Evolutionary conservation across 1,140 invertebrate species (phyloP), one percentile per base, ranked within the genome.

Genomic region (Drosophila fuyamai): DNA sequence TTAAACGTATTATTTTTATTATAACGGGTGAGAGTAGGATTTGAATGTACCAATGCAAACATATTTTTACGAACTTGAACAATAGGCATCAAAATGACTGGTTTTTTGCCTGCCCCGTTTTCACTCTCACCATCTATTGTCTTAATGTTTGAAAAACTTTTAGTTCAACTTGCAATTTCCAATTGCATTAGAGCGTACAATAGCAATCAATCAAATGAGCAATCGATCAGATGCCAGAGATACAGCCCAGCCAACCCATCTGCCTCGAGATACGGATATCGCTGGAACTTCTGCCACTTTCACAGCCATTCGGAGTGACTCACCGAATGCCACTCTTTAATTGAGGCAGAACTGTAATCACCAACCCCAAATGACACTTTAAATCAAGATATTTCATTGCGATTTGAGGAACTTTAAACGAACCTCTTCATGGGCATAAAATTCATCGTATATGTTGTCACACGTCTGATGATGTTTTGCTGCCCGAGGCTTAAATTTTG

Each of bases 291-390:
- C 40, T 51, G 47, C 36, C 27, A 46, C 79, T 83, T 83, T 83
- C 76, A 71, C 80, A 58, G 48, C 54, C 46, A 32, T 56, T 81
- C 32, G 0, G 29, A 59, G 54, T 72, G 79, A 81, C 47, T 81
- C 73, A 81, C 38, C 51, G 44, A 3, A 32, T 32, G 13, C 10
- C 9, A 18, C 18, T 47, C 13, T 47, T 50, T n/a, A 16, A 79
- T 51, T 18, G 35, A 4, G 16, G 12, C 35, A 38, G 16, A 4
- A 5, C 13, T 23, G 32, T 13, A 38, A 50, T 50, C 14, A 40
- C 18, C 14, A 38, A 8, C 5, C 9, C 13, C 51, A 4, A 13
- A 60, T 2, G 18, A 29, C 50, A 38, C 23, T 29, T 29, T 57
- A 41, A 62, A 60, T 18, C 18, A 14, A 47, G 32, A 50, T 40